phyloP scores from a whole-genome alignment of 2,888 invertebrate species.

The Acanthosepion pharaonis region DNA sequence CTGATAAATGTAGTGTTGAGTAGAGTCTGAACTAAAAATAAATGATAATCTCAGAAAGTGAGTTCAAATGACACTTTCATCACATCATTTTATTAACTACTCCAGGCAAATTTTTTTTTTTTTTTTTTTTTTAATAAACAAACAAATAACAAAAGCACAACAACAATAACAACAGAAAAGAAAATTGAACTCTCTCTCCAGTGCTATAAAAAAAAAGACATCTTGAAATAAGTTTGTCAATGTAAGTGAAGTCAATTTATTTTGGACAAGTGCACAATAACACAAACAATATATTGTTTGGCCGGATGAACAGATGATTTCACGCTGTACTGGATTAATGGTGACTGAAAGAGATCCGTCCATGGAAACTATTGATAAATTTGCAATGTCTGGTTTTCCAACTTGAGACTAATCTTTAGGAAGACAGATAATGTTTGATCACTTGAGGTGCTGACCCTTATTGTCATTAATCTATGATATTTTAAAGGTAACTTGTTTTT shows the following conservation, averaged over 20 bases:
- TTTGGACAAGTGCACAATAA: neutral
- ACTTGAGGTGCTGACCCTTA: neutral
- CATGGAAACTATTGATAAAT: constrained; percentile 33
- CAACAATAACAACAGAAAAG: too few relatives aligned
- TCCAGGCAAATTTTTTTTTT: too few relatives aligned
- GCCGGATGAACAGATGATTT: neutral
- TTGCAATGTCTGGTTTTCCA: neutral
- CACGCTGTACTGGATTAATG: neutral
- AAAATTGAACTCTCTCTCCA: too few relatives aligned
- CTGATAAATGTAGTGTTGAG: too few relatives aligned
- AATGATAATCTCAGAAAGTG: too few relatives aligned
- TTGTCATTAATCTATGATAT: constrained; percentile 2
- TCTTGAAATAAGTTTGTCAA: too few relatives aligned
- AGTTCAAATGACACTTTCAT: too few relatives aligned
- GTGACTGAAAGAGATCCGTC: neutral
- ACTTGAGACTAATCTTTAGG: neutral
- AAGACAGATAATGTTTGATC: constrained; percentile 16
- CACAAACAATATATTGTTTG: neutral
- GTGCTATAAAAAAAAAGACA: too few relatives aligned
- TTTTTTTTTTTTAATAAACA: too few relatives aligned
- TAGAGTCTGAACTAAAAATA: too few relatives aligned
- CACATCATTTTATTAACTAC: too few relatives aligned
- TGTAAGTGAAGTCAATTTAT: constrained; percentile 17
- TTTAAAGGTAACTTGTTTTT: neutral
- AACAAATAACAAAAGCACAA: too few relatives aligned